Evolutionary conservation across 2,797 vertebrate species (phyloP).

Genomic region (Sebastes iracundus): DNA sequence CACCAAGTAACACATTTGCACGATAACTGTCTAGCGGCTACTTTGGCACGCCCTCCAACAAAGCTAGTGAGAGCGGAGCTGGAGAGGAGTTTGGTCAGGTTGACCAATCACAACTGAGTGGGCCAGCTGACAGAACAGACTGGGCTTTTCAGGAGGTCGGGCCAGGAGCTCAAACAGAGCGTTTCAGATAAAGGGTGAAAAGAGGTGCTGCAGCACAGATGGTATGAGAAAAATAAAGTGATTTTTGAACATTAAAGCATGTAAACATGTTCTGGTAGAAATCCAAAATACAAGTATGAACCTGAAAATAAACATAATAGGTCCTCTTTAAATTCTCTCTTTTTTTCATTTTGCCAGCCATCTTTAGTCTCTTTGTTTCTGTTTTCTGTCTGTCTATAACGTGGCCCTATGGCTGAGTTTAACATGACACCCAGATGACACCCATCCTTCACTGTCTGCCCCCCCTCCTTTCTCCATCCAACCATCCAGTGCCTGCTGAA

Average conservation of each 20-base stretch:
- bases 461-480: constrained; percentile 36
- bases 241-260: too few relatives aligned
- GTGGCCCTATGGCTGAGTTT: constrained; percentile 22
- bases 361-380: not conserved
- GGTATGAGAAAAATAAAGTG: not conserved
- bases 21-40: not conserved
- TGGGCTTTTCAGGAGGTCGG: not conserved
- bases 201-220: not conserved
- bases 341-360: not conserved
- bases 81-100: not conserved
- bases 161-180: not conserved
- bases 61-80: not conserved
- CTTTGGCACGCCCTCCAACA: not conserved
- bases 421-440: constrained; percentile 50
- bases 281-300: too few relatives aligned
- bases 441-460: constrained; percentile 55
- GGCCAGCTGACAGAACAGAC: not conserved
- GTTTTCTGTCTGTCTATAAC: constrained; percentile 3
- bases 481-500: constrained; percentile 42
- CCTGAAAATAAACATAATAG: too few relatives aligned
- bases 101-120: not conserved
- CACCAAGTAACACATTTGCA: not conserved
- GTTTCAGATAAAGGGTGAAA: not conserved
- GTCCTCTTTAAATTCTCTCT: not conserved
- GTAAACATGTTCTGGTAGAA: too few relatives aligned